Base-by-base conservation (phyloP, 1,140 invertebrate species). In the Radopholus similis region DNA sequence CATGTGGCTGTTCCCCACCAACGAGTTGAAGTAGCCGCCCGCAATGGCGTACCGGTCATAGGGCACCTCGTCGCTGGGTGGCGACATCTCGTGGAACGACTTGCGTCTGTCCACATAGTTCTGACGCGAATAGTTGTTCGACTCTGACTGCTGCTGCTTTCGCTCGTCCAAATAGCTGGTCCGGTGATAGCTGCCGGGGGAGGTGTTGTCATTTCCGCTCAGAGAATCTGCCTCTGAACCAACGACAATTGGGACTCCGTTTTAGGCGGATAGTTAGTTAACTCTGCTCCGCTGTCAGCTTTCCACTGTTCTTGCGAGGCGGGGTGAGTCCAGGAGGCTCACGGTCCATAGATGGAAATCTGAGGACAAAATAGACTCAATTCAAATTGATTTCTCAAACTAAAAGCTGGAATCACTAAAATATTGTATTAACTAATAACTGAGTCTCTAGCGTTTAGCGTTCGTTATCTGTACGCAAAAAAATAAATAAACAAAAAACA, bases 11-110 rank as follows among this genome's bases (percentile, higher is more conserved):
- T 62, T 62, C 18, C 58, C 58, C 21, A 62, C 58, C 32, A 62
- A 47, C 2, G 58, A 51, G 49, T 62, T 62, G 49, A 62, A 62
- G 30, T 62, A 62, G 26, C 58, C 58, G 8, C 58, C 67, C 18
- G 37, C 67, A 71, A 53, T 54, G 68, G 42, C 42, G 26, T 70
- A 42, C 40, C 57, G 32, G 35, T 69, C 47, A 34, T 51, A 51
- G n/a, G 58, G 40, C 26, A 18, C 28, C 15, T 37, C 37, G 32
- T 44, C 66, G 13, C 15, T 21, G 13, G 53, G 35, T 15, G 68
- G 68, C 2, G 66, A 64, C 68, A 70, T 42, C 63, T 74, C 77
- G 51, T 75, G 73, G 58, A 75, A 75, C 6, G 75, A 78, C 34
- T 75, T 73, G 34, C 73, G 54, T 23, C 73, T 54, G 54, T 75